These are phyloP conservation scores for Parauchenoglanis punctatus DNA, from an alignment of 2,797 vertebrate genomes.

Conservation along the genomic window DNA sequence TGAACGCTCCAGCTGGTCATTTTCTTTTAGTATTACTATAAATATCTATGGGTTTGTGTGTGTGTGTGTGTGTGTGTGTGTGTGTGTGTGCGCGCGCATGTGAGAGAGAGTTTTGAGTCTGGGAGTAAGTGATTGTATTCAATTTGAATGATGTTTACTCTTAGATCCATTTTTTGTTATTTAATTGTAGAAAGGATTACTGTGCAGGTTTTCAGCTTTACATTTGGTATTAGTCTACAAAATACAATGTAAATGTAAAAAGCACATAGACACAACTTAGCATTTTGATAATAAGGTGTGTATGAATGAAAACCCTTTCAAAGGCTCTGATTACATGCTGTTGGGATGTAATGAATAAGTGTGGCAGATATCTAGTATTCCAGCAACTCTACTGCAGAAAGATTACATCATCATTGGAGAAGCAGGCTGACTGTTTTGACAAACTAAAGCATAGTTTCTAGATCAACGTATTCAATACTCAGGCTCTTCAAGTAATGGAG, in stretches of 20 bases:
- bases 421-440: too few species aligned
- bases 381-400: too few species aligned
- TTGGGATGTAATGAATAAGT: background rate
- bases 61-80: background rate
- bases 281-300: background rate
- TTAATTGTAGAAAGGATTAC: background rate
- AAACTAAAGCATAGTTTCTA: too few species aligned
- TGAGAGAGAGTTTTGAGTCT: background rate
- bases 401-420: too few species aligned
- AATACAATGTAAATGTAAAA: too few species aligned
- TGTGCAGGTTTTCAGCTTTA: background rate
- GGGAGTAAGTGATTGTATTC: background rate
- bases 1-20: background rate
- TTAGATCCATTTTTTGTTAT: background rate
- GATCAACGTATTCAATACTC: too few species aligned
- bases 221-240: background rate
- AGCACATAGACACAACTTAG: background rate
- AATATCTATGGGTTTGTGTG: background rate
- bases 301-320: background rate
- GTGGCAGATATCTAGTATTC: background rate
- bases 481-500: background rate
- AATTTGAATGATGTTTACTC: background rate
- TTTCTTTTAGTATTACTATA: slow-evolving; percentile 2
- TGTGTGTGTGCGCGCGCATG: background rate
- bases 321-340: background rate